Conservation (phyloP, 2,797 vertebrate genomes). For the Staurois parvus region DNA sequence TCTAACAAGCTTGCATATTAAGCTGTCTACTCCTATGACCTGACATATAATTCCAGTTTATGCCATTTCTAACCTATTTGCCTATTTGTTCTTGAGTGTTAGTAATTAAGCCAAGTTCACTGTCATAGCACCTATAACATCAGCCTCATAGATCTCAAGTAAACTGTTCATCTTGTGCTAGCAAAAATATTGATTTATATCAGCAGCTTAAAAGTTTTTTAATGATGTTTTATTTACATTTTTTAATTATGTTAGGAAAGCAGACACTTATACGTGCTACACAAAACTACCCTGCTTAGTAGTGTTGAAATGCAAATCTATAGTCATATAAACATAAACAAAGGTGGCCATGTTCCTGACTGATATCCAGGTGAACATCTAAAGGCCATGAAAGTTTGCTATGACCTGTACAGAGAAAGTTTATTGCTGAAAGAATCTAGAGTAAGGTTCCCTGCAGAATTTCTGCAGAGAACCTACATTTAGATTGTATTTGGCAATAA, state of each 20-base stretch:
- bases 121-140: not conserved
- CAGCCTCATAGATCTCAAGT: not conserved
- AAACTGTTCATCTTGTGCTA: not conserved
- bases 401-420: too few relatives aligned
- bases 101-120: constrained; percentile 15
- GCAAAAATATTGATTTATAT: too few relatives aligned
- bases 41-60: constrained; percentile 24
- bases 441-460: too few relatives aligned
- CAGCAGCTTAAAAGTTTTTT: not conserved
- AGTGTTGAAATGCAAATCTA: too few relatives aligned
- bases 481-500: too few relatives aligned
- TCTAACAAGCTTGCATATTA: constrained; percentile 24
- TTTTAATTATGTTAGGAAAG: not conserved
- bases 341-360: too few relatives aligned
- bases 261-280: not conserved
- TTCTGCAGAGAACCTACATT: too few relatives aligned
- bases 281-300: not conserved
- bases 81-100: constrained; percentile 21
- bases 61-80: not conserved
- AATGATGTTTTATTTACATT: not conserved
- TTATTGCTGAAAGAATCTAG: too few relatives aligned
- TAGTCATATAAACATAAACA: too few relatives aligned
- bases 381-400: too few relatives aligned
- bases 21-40: constrained; percentile 29
- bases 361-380: too few relatives aligned